phyloP scores from a whole-genome alignment of 2,113 vertebrate species.

The Sialia sialis region DNA sequence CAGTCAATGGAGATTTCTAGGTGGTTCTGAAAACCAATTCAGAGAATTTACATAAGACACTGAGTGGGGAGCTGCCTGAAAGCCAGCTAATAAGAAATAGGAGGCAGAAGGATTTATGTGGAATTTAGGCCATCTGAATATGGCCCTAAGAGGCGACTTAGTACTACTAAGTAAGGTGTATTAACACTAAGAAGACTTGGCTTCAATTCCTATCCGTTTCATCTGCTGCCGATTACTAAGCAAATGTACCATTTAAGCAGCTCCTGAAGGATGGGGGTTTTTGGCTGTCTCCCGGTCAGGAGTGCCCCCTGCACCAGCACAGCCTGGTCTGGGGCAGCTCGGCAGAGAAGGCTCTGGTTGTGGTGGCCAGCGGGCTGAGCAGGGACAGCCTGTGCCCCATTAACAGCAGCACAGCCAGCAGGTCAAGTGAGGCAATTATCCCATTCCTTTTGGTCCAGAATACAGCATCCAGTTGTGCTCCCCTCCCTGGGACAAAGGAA shows the following conservation, averaged over 20 bases:
- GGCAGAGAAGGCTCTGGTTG: fast-evolving
- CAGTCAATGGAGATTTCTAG: not conserved
- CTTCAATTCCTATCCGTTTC: constrained; percentile 51
- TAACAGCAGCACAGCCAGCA: not conserved
- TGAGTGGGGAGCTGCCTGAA: constrained; percentile 26
- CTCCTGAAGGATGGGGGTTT: not conserved
- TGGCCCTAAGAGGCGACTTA: constrained; percentile 66
- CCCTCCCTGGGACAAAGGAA: not conserved
- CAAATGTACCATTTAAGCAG: constrained; percentile 28
- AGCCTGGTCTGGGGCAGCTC: not conserved
- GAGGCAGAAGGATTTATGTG: constrained; percentile 60
- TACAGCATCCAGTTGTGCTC: not conserved
- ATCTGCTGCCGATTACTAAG: constrained; percentile 31
- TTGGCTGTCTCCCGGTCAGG: not conserved
- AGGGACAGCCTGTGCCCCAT: fast-evolving
- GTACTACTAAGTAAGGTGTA: constrained; percentile 60
- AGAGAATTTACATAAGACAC: constrained; percentile 11
- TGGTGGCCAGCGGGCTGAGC: not conserved
- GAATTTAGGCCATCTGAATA: constrained; percentile 69
- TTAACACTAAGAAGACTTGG: constrained; percentile 67
- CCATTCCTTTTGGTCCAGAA: not conserved
- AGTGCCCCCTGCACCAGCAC: not conserved
- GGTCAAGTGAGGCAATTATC: not conserved
- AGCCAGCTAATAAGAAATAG: constrained; percentile 63
- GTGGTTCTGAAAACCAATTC: not conserved